Evolutionary conservation across 2,888 invertebrate species (phyloP).

Genomic region (Ormyrus nitidulus): DNA sequence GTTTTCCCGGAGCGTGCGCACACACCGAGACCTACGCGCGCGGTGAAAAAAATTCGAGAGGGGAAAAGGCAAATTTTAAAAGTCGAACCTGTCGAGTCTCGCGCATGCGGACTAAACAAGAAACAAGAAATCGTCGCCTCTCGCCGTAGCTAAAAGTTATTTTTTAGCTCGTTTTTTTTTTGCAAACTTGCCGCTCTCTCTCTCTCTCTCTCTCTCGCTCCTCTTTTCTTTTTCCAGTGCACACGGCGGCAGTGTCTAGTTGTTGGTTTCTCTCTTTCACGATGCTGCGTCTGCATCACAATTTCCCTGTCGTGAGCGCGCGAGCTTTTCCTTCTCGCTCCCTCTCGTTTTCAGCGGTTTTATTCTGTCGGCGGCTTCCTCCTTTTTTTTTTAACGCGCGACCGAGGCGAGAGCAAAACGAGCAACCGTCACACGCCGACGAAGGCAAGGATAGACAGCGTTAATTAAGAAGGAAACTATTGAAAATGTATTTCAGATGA

Average conservation of each 20-base stretch:
- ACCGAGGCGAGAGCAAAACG: neutral
- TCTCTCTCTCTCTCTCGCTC: neutral
- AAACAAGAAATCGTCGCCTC: slow-evolving; percentile 41
- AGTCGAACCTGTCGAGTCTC: slow-evolving; percentile 47
- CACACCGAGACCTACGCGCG: neutral
- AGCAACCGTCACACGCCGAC: slow-evolving; percentile 7
- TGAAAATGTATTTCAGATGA: slow-evolving; percentile 24
- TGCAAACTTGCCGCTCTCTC: slow-evolving; percentile 1
- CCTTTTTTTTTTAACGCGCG: neutral
- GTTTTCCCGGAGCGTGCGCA: neutral
- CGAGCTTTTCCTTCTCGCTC: neutral
- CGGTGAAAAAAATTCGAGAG: neutral
- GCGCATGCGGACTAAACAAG: slow-evolving; percentile 28
- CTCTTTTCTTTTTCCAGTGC: neutral
- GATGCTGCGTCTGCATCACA: slow-evolving; percentile 36
- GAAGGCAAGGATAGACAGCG: slow-evolving; percentile 34
- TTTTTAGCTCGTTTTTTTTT: neutral
- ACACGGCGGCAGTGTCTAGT: slow-evolving; percentile 9
- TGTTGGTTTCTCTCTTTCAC: slow-evolving; percentile 42
- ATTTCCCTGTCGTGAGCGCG: slow-evolving; percentile 16
- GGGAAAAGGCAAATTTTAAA: slow-evolving; percentile 50
- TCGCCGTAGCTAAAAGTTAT: too few species aligned
- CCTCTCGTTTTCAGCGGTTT: neutral
- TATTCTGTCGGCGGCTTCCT: neutral
- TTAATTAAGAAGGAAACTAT: slow-evolving; percentile 46